Percentiles rank a stretch among this genome's conserved stretches.
Evolutionary conservation across 23 tunicate genomes (phyloP).

Genomic region (Halocynthia aurantium): DNA sequence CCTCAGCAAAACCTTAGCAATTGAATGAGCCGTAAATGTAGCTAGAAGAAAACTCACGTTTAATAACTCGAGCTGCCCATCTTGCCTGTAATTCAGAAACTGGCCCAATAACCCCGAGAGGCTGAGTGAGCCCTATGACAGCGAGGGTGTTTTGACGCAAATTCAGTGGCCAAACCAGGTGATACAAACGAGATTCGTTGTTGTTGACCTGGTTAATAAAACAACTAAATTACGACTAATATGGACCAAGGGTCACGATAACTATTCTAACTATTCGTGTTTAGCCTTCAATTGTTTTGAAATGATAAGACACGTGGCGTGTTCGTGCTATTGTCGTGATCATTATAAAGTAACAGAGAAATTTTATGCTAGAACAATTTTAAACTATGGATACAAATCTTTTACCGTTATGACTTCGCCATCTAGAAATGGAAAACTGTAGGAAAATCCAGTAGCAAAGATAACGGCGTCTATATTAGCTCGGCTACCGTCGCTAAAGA

Average conservation of each 20-base stretch:
- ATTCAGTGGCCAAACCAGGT: background rate
- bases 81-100: background rate
- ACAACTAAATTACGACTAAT: too few relatives aligned
- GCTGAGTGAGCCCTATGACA: background rate
- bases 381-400: background rate
- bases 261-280: too few relatives aligned
- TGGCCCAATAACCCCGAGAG: background rate
- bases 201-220: background rate
- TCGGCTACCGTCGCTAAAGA: conserved; percentile 21
- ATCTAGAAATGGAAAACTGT: conserved; percentile 14
- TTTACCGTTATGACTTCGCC: background rate
- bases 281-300: too few relatives aligned
- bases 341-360: too few relatives aligned
- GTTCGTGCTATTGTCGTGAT: too few relatives aligned
- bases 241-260: too few relatives aligned
- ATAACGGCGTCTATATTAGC: conserved; percentile 26
- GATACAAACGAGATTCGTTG: background rate
- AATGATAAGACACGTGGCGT: too few relatives aligned
- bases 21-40: too few relatives aligned
- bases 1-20: too few relatives aligned
- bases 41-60: background rate
- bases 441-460: conserved; percentile 38
- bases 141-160: background rate
- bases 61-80: background rate
- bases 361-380: too few relatives aligned